Conservation (phyloP, 2,797 vertebrate species). For the Heliangelus exortis region DNA sequence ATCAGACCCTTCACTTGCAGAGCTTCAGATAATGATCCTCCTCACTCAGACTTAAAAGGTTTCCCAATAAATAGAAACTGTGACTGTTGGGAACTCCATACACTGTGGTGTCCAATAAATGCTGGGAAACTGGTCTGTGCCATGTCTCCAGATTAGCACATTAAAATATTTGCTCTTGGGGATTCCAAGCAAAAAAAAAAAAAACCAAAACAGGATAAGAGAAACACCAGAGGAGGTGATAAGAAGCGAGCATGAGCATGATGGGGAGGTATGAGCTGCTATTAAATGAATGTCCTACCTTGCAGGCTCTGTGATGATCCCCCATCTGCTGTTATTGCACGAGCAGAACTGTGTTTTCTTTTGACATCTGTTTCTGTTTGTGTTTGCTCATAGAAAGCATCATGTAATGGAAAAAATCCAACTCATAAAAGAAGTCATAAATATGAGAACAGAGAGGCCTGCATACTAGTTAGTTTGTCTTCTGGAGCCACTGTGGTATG, state of each 20-base stretch:
- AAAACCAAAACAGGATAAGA: not conserved
- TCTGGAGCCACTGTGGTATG: not conserved
- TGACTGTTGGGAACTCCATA: slow-evolving; percentile 38
- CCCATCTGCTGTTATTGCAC: slow-evolving; percentile 18
- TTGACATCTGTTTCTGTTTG: slow-evolving; percentile 23
- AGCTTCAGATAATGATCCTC: slow-evolving; percentile 20
- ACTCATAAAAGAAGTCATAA: not conserved
- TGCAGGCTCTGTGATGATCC: not conserved
- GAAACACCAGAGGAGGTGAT: not conserved
- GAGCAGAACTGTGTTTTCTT: slow-evolving; percentile 23
- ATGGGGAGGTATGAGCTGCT: not conserved
- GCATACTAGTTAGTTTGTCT: not conserved
- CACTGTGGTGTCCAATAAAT: slow-evolving; percentile 12
- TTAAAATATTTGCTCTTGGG: not conserved
- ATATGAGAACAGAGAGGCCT: not conserved
- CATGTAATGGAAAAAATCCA: not conserved
- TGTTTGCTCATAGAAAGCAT: slow-evolving; percentile 9
- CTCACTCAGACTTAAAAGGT: slow-evolving; percentile 47
- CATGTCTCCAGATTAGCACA: not conserved
- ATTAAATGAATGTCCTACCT: slow-evolving; percentile 11
- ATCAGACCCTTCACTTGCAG: slow-evolving; percentile 3
- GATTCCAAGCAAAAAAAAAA: not conserved
- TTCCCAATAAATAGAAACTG: slow-evolving; percentile 47
- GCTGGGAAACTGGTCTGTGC: slow-evolving; percentile 3
- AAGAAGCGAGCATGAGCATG: not conserved